phyloP scores from a whole-genome alignment of 2,113 vertebrate species.

The Corythaixoides concolor region DNA sequence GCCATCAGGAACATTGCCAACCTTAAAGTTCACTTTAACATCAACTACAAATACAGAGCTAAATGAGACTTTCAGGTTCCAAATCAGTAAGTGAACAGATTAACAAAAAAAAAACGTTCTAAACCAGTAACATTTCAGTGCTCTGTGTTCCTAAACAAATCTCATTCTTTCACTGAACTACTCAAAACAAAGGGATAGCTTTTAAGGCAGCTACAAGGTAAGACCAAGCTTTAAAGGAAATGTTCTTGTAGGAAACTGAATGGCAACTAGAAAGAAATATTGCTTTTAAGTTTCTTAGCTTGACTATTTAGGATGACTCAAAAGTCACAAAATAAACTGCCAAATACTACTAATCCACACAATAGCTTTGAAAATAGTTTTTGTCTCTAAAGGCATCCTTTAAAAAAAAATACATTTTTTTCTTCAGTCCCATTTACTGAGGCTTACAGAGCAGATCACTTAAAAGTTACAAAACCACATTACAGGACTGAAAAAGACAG shows the following conservation, averaged over 20 bases:
- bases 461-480: neutral
- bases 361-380: neutral
- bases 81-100: neutral
- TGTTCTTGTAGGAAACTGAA: neutral
- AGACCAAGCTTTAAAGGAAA: neutral
- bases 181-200: neutral
- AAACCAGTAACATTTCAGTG: neutral
- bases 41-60: neutral
- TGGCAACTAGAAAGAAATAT: neutral
- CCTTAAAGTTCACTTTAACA: neutral
- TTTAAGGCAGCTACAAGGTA: neutral
- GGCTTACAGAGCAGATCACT: neutral
- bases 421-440: neutral
- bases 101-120: neutral
- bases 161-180: neutral
- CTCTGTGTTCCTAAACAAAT: neutral
- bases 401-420: neutral
- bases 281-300: neutral
- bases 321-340: neutral
- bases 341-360: neutral
- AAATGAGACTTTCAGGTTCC: neutral
- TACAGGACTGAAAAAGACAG: neutral
- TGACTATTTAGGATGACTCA: neutral
- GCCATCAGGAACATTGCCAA: neutral
- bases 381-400: neutral